Evolutionary conservation across 2,888 invertebrate genomes (phyloP).

Genomic region (Lacanobia wlatinum): DNA sequence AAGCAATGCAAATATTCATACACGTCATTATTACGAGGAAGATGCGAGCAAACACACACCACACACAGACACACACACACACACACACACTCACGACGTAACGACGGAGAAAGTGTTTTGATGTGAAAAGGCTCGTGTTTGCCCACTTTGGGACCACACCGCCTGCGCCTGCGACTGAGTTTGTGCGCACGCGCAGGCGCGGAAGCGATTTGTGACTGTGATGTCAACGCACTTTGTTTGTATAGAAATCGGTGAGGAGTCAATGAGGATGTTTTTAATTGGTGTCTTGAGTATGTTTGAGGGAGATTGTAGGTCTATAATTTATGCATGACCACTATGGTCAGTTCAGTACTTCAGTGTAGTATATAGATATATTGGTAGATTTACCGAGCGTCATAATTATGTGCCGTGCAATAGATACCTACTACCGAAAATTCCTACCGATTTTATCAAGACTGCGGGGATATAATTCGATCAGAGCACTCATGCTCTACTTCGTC

Average conservation of each 20-base stretch:
- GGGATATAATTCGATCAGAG: too few species aligned
- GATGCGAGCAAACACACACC: constrained; percentile 39
- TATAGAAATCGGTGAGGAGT: constrained; percentile 24
- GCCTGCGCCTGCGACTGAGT: constrained; percentile 19
- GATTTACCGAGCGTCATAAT: too few species aligned
- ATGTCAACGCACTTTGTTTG: constrained; percentile 36
- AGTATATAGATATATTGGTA: too few species aligned
- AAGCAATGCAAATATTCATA: constrained; percentile 44
- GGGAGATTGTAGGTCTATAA: too few species aligned
- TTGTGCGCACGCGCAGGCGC: constrained; percentile 26
- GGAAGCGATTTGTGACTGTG: constrained; percentile 44
- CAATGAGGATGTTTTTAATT: constrained; percentile 9
- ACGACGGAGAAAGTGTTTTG: constrained; percentile 76
- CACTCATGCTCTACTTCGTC: background rate
- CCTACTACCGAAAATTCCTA: too few species aligned
- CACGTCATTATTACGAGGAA: constrained; percentile 52
- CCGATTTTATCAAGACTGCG: too few species aligned
- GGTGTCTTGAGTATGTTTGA: background rate
- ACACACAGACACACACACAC: background rate
- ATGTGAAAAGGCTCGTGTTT: constrained; percentile 72
- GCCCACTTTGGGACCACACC: constrained; percentile 63
- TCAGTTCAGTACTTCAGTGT: too few species aligned
- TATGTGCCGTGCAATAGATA: too few species aligned
- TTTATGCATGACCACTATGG: too few species aligned
- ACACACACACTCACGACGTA: constrained; percentile 23